Percentiles rank a stretch among this genome's conserved stretches.
Evolutionary conservation across 2,888 invertebrate genomes (phyloP).

Genomic region (Tupiocoris notatus): DNA sequence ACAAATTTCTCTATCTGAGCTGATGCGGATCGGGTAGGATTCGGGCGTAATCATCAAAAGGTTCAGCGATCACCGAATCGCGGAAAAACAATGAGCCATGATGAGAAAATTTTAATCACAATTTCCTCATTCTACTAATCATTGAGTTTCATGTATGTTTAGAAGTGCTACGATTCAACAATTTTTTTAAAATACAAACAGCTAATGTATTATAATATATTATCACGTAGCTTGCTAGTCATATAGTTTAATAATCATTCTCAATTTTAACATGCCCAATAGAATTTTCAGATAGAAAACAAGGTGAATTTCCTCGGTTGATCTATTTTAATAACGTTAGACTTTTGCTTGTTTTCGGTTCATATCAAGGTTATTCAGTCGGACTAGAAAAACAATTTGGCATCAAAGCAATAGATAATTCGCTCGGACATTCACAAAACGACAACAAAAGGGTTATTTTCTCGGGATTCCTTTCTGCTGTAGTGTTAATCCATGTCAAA

Average conservation of each 20-base stretch:
- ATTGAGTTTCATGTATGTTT: not conserved
- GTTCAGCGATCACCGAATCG: not conserved
- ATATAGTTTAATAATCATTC: not conserved
- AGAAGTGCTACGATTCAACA: slow-evolving; percentile 17
- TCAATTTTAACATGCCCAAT: slow-evolving; percentile 37
- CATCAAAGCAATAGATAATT: too few relatives aligned
- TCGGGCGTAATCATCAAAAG: not conserved
- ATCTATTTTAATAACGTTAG: not conserved
- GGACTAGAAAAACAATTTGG: too few relatives aligned
- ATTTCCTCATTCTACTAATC: not conserved
- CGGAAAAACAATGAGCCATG: slow-evolving; percentile 1
- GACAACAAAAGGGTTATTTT: too few relatives aligned
- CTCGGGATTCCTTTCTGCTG: too few relatives aligned
- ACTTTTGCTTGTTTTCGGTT: not conserved
- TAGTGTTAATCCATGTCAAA: too few relatives aligned
- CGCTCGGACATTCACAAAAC: too few relatives aligned
- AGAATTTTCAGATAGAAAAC: slow-evolving; percentile 31
- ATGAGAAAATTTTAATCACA: not conserved
- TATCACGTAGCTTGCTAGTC: slow-evolving; percentile 34
- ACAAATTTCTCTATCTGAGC: not conserved
- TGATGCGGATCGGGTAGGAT: not conserved
- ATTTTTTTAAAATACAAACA: slow-evolving; percentile 20
- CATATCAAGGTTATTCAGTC: not conserved
- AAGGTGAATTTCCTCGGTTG: not conserved
- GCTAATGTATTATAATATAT: slow-evolving; percentile 34